Percentiles rank a stretch among this genome's conserved stretches.
Evolutionary conservation across 1,140 invertebrate species (phyloP).

Genomic region (Grapholita molesta): DNA sequence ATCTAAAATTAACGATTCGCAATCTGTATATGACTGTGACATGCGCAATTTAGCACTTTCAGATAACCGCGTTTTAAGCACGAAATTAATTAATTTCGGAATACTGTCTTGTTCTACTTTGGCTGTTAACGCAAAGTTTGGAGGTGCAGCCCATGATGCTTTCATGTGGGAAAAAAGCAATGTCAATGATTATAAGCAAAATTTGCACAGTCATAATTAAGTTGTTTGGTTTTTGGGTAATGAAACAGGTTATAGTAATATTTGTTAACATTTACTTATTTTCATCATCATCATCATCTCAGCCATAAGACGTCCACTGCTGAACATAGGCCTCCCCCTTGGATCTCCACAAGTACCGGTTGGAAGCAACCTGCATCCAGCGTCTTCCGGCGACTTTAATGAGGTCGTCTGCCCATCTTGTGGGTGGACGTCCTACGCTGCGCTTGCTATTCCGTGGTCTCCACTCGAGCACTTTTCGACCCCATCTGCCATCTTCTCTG

Average conservation of each 20-base stretch:
- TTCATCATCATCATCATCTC: no score
- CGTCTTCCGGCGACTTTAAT: no score
- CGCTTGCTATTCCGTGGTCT: no score
- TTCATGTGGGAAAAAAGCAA: constrained; percentile 40
- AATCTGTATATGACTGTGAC: not conserved
- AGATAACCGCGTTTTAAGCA: constrained; percentile 1
- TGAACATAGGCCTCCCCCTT: no score
- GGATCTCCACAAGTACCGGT: no score
- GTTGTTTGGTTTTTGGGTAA: constrained; percentile 32
- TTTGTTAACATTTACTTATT: constrained; percentile 4
- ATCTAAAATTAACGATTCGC: not conserved
- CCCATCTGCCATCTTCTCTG: no score
- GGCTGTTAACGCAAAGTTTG: constrained; percentile 39
- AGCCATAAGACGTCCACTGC: no score
- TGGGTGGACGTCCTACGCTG: no score
- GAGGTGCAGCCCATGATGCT: constrained; percentile 37
- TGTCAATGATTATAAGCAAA: constrained; percentile 25
- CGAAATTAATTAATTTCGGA: not conserved
- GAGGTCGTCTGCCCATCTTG: no score
- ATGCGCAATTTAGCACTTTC: constrained; percentile 6
- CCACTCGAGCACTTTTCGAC: no score
- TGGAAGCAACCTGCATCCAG: no score
- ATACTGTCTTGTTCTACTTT: no score
- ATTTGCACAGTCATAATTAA: constrained; percentile 23
- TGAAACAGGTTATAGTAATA: not conserved